These are phyloP conservation scores for Dasyurus viverrinus DNA, from an alignment of 2,113 vertebrate species.

Conservation along the genomic window DNA sequence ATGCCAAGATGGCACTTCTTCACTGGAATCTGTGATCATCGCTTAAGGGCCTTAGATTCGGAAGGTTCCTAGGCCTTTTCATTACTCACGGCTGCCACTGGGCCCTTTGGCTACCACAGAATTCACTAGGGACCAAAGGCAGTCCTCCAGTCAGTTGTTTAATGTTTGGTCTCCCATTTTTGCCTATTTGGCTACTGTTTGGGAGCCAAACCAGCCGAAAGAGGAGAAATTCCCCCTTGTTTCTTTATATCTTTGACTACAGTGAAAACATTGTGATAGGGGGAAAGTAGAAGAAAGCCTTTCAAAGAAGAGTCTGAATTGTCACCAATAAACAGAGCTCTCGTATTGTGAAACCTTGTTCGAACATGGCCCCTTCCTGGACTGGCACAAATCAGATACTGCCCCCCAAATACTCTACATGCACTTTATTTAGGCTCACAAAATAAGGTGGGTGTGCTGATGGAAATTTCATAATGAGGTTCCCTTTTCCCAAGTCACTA, in stretches of 20 bases:
- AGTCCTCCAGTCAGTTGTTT: slow-evolving; percentile 7
- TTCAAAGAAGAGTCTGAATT: background rate
- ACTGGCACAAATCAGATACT: background rate
- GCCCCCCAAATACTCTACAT: background rate
- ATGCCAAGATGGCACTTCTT: background rate
- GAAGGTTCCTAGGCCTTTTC: background rate
- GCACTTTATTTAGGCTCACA: background rate
- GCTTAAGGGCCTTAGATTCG: background rate
- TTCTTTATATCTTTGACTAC: background rate
- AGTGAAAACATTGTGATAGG: background rate
- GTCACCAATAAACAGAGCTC: background rate
- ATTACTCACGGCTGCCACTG: background rate
- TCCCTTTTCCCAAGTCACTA: background rate
- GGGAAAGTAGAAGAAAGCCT: background rate
- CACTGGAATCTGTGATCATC: background rate
- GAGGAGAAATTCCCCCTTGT: background rate
- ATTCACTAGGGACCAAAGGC: slow-evolving; percentile 24
- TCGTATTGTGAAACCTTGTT: background rate
- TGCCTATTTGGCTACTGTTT: slow-evolving; percentile 10
- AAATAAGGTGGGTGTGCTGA: background rate
- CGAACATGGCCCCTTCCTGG: background rate
- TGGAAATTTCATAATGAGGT: background rate
- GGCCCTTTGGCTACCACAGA: background rate
- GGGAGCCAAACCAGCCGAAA: background rate
- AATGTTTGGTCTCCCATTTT: slow-evolving; percentile 53